These are phyloP conservation scores for Anoura caudifer DNA, from an alignment of 2,113 vertebrate genomes.

Conservation along the genomic window DNA sequence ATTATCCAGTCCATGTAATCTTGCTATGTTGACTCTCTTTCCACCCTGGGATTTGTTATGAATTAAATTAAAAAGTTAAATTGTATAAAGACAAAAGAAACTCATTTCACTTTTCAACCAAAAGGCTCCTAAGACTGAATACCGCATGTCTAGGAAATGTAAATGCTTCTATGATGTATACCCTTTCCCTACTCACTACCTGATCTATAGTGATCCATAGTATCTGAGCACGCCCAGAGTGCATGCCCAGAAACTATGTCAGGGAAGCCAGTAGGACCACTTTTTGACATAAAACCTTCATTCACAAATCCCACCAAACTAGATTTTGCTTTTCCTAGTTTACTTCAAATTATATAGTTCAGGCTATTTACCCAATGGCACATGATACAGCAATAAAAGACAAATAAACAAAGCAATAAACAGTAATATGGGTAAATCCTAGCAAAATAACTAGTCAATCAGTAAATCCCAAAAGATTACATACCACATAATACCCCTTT, in stretches of 20 bases:
- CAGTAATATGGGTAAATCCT: background rate
- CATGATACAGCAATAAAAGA: background rate
- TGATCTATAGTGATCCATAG: background rate
- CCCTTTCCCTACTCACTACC: background rate
- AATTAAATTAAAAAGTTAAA: slow-evolving; percentile 34
- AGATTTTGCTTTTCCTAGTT: slow-evolving; percentile 12
- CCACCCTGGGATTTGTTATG: background rate
- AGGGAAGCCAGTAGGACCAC: background rate
- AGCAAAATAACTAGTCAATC: background rate
- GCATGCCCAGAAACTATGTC: background rate
- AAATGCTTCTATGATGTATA: background rate
- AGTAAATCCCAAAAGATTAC: background rate
- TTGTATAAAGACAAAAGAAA: slow-evolving; percentile 17
- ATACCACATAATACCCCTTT: background rate
- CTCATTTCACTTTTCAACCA: background rate
- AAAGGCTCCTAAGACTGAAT: background rate
- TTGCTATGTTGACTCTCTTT: slow-evolving; percentile 8
- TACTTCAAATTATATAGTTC: slow-evolving; percentile 15
- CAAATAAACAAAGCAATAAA: background rate
- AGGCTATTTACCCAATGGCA: background rate
- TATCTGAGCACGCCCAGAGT: background rate
- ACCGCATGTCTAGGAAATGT: background rate
- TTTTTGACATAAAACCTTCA: slow-evolving; percentile 12
- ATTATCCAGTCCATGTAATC: background rate
- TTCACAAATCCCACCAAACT: background rate